Conservation (phyloP, 2,888 invertebrate species). For the Ophraella communa region DNA sequence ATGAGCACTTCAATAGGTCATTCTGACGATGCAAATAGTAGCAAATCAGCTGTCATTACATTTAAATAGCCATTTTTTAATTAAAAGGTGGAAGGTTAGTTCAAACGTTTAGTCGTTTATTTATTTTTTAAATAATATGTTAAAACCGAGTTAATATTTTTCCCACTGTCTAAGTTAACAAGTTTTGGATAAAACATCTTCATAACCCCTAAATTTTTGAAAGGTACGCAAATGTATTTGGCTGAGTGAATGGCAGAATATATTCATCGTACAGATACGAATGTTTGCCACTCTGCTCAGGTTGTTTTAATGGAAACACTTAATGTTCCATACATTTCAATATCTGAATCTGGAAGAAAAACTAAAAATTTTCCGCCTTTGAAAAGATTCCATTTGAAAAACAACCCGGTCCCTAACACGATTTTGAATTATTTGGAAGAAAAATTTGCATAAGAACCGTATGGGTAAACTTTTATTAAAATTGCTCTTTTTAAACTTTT, state of each 20-base stretch:
- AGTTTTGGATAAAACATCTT: neutral
- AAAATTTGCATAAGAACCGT: neutral
- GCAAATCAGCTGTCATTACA: too few relatives aligned
- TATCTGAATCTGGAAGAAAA: neutral
- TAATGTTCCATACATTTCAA: neutral
- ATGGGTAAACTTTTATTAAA: too few relatives aligned
- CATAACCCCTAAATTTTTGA: neutral
- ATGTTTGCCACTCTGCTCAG: neutral
- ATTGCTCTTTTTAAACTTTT: neutral
- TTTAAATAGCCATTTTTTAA: too few relatives aligned
- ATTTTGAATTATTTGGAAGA: neutral
- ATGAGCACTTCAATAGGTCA: too few relatives aligned
- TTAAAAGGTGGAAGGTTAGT: too few relatives aligned
- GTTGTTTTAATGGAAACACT: neutral
- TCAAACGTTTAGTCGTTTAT: too few relatives aligned
- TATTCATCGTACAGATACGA: neutral
- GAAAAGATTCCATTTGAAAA: neutral
- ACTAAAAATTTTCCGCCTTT: neutral
- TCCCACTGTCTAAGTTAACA: neutral
- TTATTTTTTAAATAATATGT: too few relatives aligned
- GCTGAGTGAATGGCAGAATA: neutral
- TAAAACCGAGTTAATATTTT: too few relatives aligned
- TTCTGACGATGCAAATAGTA: too few relatives aligned
- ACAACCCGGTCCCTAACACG: neutral
- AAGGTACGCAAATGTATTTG: constrained; percentile 1